Conservation (phyloP, 2,113 vertebrate genomes). For the Periophthalmodon schlosseri region DNA sequence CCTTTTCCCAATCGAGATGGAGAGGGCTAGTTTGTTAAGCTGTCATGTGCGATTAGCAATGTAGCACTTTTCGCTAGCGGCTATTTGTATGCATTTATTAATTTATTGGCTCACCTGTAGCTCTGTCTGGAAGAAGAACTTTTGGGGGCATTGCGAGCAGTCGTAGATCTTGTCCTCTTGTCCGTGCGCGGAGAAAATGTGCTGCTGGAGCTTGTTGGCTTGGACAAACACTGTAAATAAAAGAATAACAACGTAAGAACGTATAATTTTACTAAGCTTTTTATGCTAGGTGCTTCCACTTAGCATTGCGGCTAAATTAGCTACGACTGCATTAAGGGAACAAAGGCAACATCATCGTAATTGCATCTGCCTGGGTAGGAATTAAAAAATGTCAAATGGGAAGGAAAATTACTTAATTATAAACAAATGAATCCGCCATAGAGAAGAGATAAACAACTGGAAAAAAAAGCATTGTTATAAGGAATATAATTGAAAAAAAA, state of each 20-base stretch:
- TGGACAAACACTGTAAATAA: constrained; percentile 91
- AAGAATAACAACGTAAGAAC: background rate
- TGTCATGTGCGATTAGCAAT: constrained; percentile 46
- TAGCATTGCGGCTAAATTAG: constrained; percentile 29
- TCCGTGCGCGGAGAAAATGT: constrained; percentile 98
- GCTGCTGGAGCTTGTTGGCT: constrained; percentile 98
- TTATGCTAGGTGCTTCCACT: background rate
- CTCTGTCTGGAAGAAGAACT: constrained; percentile 99
- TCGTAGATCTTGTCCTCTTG: constrained; percentile 99
- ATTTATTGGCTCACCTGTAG: constrained; percentile 86
- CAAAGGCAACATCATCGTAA: constrained; percentile 33
- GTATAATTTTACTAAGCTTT: background rate
- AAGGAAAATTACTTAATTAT: constrained; percentile 48
- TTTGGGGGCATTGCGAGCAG: constrained; percentile 98
- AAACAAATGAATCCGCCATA: constrained; percentile 48
- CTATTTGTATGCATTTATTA: constrained; percentile 16
- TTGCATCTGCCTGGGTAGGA: constrained; percentile 30
- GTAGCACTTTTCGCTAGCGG: constrained; percentile 9
- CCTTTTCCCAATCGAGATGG: constrained; percentile 46
- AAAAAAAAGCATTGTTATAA: constrained; percentile 37
- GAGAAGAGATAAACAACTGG: constrained; percentile 14
- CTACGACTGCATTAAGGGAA: constrained; percentile 28
- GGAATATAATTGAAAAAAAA: constrained; percentile 37
- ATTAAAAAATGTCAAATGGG: constrained; percentile 49
- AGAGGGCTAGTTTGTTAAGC: constrained; percentile 51